Evolutionary conservation across 2,113 vertebrate species (phyloP), one percentile per base, ranked within the genome.

Genomic region (Mesitornis unicolor): DNA sequence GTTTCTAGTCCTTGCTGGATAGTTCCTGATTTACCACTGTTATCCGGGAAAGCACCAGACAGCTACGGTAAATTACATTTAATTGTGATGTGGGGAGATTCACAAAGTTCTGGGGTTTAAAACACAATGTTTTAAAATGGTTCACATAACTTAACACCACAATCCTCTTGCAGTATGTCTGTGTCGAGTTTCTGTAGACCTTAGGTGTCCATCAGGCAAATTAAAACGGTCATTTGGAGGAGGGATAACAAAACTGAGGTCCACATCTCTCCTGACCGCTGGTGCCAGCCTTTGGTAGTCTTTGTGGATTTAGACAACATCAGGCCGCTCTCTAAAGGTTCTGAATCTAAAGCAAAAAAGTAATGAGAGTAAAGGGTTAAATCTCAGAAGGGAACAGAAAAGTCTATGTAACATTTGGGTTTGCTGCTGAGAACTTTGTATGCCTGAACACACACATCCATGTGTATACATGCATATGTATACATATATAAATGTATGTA

Each of bases 381-480:
- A 87, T 70, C 18, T 74, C 67, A 83, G 28, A 79, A 57, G 13
- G 11, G 22, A 89, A 56, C 12, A 87, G 65, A 77, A 73, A 73
- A 73, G 4, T 64, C 18, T 60, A 26, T 16, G 5, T 28, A 85
- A 93, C 42, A 60, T 76, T 43, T 75, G 60, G 9, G 14, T 76
- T 76, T 85, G 48, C 25, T 83, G 57, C 9, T 19, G 38, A 82
- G 36, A 73, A 57, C 4, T 65, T 80, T 24, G 5, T 56, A 13
- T 0, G 0, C 31, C 6, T 36, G 24, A 28, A 35, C 36, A 42
- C 6, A 47, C 11, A 28, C 3, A 18, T 15, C 6, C 8, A 51
- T 3, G 3, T 4, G 5, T 38, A 56, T 14, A 33, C 3, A 29
- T 36, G 11, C 2, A 17, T 11, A 35, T 59, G 40, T 21, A 75